Evolutionary conservation across 2,113 vertebrate species (phyloP), one percentile per base, ranked within the genome.

Genomic region (Peromyscus maniculatus): DNA sequence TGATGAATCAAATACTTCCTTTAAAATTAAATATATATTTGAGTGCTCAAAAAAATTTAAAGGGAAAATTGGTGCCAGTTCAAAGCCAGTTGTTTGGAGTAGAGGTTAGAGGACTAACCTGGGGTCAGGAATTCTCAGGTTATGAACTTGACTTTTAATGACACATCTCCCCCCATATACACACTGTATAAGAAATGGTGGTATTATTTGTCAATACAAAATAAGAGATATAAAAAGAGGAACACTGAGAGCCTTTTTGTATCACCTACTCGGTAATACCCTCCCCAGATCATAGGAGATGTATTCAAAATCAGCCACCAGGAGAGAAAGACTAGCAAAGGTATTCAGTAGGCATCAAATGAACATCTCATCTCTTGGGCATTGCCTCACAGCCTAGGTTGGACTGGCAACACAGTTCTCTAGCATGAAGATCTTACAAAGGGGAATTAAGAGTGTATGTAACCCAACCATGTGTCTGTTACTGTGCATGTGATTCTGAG

Each of bases 261-360:
- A 89, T 96, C 78, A 49, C 57, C 28, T 91, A 82, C 69, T 95
- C 78, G 87, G 21, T 64, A 93, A 59, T 46, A 55, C 16, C 22
- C 21, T 11, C 36, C 62, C 46, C 16, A 52, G 75, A 55, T 55
- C 59, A 24, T 21, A 55, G 75, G 77, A 84, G 5, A 64, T 62
- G 55, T 55, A 43, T n/a, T 94, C 49, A 94, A 13, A 91, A 13
- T 90, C 89, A 84, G 17, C 22, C 11, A 82, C 67, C 57, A 62
- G 8, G 15, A 74, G 43, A 21, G 9, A 94, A 62, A 66, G 17
- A 94, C 89, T 72, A 72, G 31, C 87, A 89, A 64, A 72, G 52
- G 36, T 55, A 28, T 67, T 71, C 39, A 83, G 69, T 69, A 75
- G 72, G 26, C n/a, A 87, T 82, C 82, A 83, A 69, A 64, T 94